Percentiles rank a stretch among this genome's conserved stretches.
These are phyloP conservation scores for Miopithecus talapoin DNA, from an alignment of 2,797 vertebrate species.

Conservation along the genomic window DNA sequence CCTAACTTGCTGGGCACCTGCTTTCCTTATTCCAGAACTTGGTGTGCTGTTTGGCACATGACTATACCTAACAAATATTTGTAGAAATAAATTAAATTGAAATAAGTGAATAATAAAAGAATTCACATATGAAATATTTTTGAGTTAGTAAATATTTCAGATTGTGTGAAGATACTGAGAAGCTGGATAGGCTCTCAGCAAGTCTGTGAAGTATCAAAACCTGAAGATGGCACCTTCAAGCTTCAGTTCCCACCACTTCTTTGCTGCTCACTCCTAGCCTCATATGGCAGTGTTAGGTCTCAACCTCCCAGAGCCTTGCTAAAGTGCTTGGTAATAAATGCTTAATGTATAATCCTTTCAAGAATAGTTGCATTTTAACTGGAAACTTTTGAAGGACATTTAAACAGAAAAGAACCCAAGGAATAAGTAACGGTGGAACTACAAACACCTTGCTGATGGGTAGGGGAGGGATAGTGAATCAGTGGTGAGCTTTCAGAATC, in stretches of 20 bases:
- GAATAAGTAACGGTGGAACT: background rate
- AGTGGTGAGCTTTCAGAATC: background rate
- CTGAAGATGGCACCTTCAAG: background rate
- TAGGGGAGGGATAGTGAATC: background rate
- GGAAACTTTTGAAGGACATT: background rate
- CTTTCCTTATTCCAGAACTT: slow-evolving; percentile 4
- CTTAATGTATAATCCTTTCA: background rate
- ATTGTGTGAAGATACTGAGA: background rate
- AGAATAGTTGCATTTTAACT: slow-evolving; percentile 7
- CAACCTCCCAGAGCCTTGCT: background rate
- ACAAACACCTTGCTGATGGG: background rate
- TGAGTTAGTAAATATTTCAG: background rate
- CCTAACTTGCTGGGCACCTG: background rate
- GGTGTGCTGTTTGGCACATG: background rate
- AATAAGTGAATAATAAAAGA: background rate
- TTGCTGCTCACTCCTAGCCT: background rate
- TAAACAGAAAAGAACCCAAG: background rate
- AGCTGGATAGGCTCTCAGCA: background rate
- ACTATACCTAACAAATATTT: slow-evolving; percentile 1
- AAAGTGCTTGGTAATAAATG: background rate
- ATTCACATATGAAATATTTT: slow-evolving; percentile 10
- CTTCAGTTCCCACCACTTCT: background rate
- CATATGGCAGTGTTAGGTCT: background rate
- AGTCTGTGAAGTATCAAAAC: background rate
- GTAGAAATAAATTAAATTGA: slow-evolving; percentile 3